Percentiles rank a stretch among this genome's conserved stretches.
These are phyloP conservation scores for Stenurella melanura DNA, from an alignment of 2,888 invertebrate genomes.

Conservation along the genomic window DNA sequence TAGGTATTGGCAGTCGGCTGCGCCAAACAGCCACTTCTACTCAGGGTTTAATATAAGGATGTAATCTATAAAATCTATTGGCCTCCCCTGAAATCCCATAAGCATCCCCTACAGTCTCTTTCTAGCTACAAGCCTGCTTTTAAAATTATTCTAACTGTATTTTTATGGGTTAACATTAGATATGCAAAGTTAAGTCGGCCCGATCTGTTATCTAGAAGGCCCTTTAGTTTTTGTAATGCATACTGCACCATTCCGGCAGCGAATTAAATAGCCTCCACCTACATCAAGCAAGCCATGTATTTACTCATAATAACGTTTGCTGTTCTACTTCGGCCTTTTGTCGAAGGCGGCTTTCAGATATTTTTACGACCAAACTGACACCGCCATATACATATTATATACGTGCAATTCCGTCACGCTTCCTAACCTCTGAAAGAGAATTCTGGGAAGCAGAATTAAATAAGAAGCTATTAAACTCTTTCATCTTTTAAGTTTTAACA, in stretches of 20 bases:
- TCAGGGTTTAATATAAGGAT: no score
- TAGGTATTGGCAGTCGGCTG: no score
- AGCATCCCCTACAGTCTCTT: no score
- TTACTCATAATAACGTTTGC: conserved; percentile 25
- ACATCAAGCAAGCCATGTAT: conserved; percentile 23
- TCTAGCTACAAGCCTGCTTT: no score
- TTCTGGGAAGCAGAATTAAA: conserved; percentile 31
- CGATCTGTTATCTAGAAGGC: background rate
- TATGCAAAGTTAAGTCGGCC: conserved; percentile 2
- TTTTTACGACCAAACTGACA: conserved; percentile 29
- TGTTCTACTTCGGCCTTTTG: conserved; percentile 33
- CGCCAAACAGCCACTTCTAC: no score
- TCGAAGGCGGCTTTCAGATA: conserved; percentile 34
- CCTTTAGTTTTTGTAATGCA: conserved; percentile 4
- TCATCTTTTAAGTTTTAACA: conserved; percentile 41
- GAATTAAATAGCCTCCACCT: conserved; percentile 28
- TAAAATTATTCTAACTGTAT: no score
- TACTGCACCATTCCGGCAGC: background rate
- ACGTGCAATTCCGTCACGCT: conserved; percentile 31
- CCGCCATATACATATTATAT: conserved; percentile 12
- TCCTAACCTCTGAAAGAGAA: conserved; percentile 22
- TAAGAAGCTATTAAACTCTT: conserved; percentile 29
- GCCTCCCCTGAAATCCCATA: no score
- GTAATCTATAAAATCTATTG: no score
- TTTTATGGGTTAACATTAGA: background rate